Conservation (phyloP, 92 coral and sea anemone genomes). For the Micromussa lordhowensis region DNA sequence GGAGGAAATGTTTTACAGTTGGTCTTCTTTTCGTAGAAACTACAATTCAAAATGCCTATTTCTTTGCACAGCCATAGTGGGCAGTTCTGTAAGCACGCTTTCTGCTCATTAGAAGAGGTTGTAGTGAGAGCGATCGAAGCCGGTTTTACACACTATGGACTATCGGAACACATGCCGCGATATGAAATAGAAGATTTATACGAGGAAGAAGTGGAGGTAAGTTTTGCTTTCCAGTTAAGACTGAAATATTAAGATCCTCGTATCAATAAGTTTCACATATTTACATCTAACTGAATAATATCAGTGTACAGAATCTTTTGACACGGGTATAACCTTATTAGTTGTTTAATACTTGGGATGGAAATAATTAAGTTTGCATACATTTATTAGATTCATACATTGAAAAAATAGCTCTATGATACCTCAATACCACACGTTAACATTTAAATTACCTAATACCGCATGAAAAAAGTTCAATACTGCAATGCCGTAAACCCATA, state of each 20-base stretch:
- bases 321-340: too few species aligned
- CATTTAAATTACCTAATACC: too few species aligned
- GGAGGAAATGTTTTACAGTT: not conserved
- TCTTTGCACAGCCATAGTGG: conserved; percentile 82
- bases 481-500: too few species aligned
- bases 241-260: not conserved
- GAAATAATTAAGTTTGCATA: too few species aligned
- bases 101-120: conserved; percentile 62
- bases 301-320: not conserved
- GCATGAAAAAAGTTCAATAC: too few species aligned
- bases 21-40: not conserved
- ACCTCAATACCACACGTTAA: too few species aligned
- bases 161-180: conserved; percentile 83
- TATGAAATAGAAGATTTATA: conserved; percentile 60
- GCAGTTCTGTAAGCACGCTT: conserved; percentile 82
- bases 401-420: too few species aligned
- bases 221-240: not conserved
- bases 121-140: conserved; percentile 64
- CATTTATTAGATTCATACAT: too few species aligned
- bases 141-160: conserved; percentile 76
- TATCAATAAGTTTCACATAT: not conserved
- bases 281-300: not conserved
- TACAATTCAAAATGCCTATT: conserved; percentile 54
- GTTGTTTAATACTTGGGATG: too few species aligned
- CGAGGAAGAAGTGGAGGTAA: conserved; percentile 75